A percentile compares a stretch with the other conserved stretches of the same genome.
These are phyloP conservation scores for Aleiodes alternator DNA, from an alignment of 2,888 invertebrate genomes.

Conservation along the genomic window DNA sequence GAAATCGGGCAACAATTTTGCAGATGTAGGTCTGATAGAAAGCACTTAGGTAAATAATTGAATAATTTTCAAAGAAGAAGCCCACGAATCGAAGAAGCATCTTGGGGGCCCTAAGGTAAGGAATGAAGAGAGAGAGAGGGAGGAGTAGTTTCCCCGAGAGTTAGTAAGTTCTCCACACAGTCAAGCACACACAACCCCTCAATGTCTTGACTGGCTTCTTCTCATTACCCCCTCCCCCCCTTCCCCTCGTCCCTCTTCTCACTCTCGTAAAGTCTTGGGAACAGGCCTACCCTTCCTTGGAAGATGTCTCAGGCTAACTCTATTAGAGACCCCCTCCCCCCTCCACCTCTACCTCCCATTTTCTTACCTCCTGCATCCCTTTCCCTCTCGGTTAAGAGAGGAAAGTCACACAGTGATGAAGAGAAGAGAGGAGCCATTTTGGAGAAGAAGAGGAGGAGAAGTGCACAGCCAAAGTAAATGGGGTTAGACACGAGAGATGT, in stretches of 20 bases:
- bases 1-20: constrained; percentile 55
- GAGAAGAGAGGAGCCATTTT: constrained; percentile 71
- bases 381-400: neutral
- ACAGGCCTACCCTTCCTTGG: constrained; percentile 26
- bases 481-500: constrained; percentile 61
- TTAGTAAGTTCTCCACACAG: neutral
- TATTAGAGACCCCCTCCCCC: constrained; percentile 67
- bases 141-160: neutral
- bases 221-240: constrained; percentile 35
- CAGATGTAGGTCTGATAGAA: constrained; percentile 68
- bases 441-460: constrained; percentile 57
- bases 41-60: constrained; percentile 74
- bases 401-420: constrained; percentile 13
- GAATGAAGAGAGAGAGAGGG: constrained; percentile 27
- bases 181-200: constrained; percentile 29
- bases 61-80: constrained; percentile 71
- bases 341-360: constrained; percentile 53
- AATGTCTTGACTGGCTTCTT: constrained; percentile 12
- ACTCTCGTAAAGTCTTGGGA: constrained; percentile 23
- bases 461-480: constrained; percentile 61
- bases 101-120: constrained; percentile 4
- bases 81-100: constrained; percentile 65
- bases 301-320: constrained; percentile 69
- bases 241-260: neutral
- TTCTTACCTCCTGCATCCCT: neutral